phyloP scores from a whole-genome alignment of 2,888 invertebrate species.

The Hypselothyrea guttata region DNA sequence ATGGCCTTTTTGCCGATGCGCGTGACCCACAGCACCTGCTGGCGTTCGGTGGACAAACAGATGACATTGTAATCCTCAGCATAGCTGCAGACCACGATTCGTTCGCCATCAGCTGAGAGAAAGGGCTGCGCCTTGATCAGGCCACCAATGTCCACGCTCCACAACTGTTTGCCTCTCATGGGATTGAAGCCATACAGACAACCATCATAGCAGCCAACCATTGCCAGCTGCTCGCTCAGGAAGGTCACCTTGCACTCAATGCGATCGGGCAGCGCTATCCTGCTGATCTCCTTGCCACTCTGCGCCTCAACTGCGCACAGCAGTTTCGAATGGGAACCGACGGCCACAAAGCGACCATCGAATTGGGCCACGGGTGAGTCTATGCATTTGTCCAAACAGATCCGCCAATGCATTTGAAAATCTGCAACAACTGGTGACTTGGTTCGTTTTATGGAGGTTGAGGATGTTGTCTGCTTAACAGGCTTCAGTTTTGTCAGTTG shows the following conservation, averaged over 20 bases:
- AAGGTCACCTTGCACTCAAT: constrained; percentile 87
- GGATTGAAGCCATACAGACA: constrained; percentile 86
- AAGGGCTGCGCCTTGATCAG: constrained; percentile 83
- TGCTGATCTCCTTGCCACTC: constrained; percentile 83
- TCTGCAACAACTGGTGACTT: neutral
- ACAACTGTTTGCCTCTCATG: constrained; percentile 83
- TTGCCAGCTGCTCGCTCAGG: constrained; percentile 82
- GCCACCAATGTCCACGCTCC: constrained; percentile 84
- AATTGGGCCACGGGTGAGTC: constrained; percentile 88
- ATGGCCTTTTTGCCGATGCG: constrained; percentile 83
- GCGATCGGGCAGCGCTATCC: constrained; percentile 85
- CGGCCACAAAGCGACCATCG: constrained; percentile 82
- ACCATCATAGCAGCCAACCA: constrained; percentile 91
- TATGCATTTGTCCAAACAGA: constrained; percentile 87
- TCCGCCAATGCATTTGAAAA: constrained; percentile 64
- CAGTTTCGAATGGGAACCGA: constrained; percentile 90
- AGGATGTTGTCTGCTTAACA: constrained; percentile 20
- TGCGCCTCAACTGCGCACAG: constrained; percentile 85
- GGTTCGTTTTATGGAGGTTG: neutral
- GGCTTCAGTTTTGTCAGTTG: constrained; percentile 56
- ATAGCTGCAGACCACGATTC: constrained; percentile 84
- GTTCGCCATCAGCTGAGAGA: constrained; percentile 85
- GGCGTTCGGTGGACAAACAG: constrained; percentile 68
- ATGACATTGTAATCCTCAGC: constrained; percentile 80
- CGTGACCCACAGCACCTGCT: constrained; percentile 58